Conservation (phyloP, 2,888 invertebrate species). For the Sphinx pinastri region DNA sequence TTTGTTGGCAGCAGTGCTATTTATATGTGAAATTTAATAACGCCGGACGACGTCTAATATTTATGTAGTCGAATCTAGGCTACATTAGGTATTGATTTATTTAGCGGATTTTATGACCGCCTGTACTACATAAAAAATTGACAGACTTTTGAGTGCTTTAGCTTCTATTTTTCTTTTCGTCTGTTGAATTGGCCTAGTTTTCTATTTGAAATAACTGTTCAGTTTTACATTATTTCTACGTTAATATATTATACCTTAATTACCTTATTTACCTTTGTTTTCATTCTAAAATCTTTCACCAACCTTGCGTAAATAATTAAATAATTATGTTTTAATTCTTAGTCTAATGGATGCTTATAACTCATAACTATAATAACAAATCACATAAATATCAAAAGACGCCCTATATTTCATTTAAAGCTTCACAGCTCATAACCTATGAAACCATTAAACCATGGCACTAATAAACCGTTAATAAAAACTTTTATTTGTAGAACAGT, state of each 20-base stretch:
- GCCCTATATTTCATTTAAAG: no score
- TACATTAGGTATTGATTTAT: conserved; percentile 25
- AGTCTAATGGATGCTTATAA: no score
- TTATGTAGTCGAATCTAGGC: neutral
- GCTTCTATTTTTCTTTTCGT: neutral
- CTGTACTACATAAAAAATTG: neutral
- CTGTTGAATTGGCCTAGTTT: neutral
- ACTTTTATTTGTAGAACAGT: neutral
- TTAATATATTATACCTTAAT: no score
- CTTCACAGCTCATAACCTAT: no score
- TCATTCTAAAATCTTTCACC: no score
- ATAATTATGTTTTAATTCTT: no score
- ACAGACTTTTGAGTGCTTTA: neutral
- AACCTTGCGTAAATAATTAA: no score
- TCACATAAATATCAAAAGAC: no score
- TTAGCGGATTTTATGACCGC: conserved; percentile 11
- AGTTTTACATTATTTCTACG: no score
- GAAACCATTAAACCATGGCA: neutral
- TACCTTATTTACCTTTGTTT: no score
- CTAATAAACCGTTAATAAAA: neutral
- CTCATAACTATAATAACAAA: no score
- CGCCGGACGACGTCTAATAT: neutral
- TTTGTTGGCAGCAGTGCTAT: conserved; percentile 28
- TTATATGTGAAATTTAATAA: conserved; percentile 30
- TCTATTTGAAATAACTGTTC: neutral